Conservation (phyloP, 2,797 vertebrate genomes). For the Rousettus madagascariensis region DNA sequence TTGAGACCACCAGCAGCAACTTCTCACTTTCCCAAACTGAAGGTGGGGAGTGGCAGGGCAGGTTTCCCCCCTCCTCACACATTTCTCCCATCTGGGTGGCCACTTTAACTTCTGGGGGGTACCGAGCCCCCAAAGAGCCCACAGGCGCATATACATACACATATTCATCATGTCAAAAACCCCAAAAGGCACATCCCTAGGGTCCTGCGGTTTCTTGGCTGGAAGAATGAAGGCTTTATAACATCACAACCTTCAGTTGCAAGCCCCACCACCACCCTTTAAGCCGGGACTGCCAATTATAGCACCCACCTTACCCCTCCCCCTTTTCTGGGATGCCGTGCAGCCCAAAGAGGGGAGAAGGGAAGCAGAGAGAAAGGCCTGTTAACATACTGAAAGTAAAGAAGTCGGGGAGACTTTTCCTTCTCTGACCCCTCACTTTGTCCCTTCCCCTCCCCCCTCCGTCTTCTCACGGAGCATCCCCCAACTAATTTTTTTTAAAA, state of each 20-base stretch:
- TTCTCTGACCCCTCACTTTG: conserved; percentile 42
- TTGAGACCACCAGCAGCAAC: conserved; percentile 54
- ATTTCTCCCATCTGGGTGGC: conserved; percentile 55
- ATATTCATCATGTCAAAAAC: conserved; percentile 70
- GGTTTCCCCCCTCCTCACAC: background rate
- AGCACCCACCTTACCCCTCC: conserved; percentile 57
- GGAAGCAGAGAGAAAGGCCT: conserved; percentile 66
- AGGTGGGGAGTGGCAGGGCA: conserved; percentile 32
- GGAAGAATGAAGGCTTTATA: conserved; percentile 75
- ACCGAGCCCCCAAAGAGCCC: conserved; percentile 57
- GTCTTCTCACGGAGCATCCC: conserved; percentile 65
- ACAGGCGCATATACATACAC: conserved; percentile 17
- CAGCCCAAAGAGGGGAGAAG: conserved; percentile 55
- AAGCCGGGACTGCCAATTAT: conserved; percentile 16
- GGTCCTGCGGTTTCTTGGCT: conserved; percentile 70
- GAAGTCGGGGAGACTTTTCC: conserved; percentile 60
- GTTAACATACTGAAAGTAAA: conserved; percentile 73
- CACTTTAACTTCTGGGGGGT: conserved; percentile 67
- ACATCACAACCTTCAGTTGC: conserved; percentile 47
- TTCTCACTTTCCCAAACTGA: conserved; percentile 52
- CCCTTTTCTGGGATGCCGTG: conserved; percentile 68
- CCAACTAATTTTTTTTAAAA: conserved; percentile 70
- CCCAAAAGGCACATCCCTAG: conserved; percentile 75
- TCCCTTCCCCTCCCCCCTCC: conserved; percentile 27
- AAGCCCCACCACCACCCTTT: conserved; percentile 39